These are phyloP conservation scores for Leptobrachium ailaonicum DNA, from an alignment of 2,113 vertebrate species.

Conservation along the genomic window DNA sequence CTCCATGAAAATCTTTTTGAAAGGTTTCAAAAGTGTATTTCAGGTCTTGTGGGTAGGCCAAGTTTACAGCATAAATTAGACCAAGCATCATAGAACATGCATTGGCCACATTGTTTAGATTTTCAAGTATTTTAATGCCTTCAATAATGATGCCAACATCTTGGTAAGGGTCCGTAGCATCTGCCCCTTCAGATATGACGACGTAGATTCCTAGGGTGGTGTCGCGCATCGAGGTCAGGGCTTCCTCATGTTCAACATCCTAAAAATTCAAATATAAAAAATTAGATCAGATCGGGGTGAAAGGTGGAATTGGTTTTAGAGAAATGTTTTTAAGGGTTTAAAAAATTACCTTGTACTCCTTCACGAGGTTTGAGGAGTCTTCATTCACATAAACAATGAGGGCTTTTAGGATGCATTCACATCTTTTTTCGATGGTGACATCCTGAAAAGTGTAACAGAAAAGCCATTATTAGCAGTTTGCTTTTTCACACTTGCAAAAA, in stretches of 20 bases:
- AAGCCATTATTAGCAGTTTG: constrained; percentile 1
- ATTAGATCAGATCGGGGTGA: no score
- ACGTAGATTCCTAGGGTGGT: constrained; percentile 1
- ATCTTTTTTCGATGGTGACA: neutral
- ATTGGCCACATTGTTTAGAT: neutral
- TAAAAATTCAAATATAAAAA: neutral
- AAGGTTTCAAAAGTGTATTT: no score
- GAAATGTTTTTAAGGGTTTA: neutral
- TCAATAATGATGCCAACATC: constrained; percentile 1
- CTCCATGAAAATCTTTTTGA: no score
- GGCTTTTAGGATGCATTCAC: no score
- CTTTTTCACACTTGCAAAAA: no score
- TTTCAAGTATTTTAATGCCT: neutral
- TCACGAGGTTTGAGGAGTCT: neutral
- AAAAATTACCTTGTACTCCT: neutral
- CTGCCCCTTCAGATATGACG: no score
- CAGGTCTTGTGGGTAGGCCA: no score
- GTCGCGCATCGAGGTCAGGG: neutral
- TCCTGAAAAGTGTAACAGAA: neutral
- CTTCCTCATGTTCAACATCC: neutral
- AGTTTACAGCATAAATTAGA: no score
- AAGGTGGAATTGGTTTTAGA: neutral
- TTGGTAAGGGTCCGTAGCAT: constrained; percentile 4
- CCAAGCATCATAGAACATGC: neutral
- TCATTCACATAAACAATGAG: neutral